phyloP scores from a whole-genome alignment of 64 coral and sea anemone species.

The Catalaphyllia jardinei region DNA sequence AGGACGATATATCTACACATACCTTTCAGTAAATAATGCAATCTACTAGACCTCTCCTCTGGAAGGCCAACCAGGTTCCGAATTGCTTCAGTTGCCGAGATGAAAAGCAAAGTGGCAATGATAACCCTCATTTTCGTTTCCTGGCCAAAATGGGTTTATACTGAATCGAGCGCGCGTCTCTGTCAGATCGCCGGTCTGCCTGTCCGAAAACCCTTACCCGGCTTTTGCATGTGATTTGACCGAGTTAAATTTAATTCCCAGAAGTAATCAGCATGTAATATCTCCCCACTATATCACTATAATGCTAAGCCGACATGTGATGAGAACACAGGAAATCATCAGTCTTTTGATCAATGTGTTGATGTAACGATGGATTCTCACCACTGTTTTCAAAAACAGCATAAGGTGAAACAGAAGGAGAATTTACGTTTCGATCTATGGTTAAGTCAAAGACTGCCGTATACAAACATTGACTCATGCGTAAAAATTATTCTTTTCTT shows the following conservation, averaged over 20 bases:
- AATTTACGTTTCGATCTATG: not conserved
- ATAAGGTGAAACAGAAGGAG: not conserved
- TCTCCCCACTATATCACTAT: not conserved
- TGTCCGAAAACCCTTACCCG: not conserved
- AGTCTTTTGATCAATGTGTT: not conserved
- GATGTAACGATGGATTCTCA: not conserved
- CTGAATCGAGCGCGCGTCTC: no score
- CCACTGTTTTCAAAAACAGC: not conserved
- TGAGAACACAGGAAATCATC: not conserved
- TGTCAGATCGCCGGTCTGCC: not conserved
- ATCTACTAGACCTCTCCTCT: not conserved
- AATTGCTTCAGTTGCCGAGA: not conserved
- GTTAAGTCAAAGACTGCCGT: not conserved
- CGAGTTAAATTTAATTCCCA: not conserved
- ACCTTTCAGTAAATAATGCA: not conserved
- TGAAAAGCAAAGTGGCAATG: slow-evolving; percentile 5
- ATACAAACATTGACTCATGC: no score
- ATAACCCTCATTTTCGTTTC: not conserved
- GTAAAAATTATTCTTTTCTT: not conserved
- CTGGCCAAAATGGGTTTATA: not conserved
- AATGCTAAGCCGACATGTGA: no score
- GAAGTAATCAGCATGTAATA: not conserved
- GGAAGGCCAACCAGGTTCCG: not conserved
- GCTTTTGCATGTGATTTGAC: not conserved
- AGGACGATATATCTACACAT: no score